Percentiles rank a stretch among this genome's conserved stretches.
phyloP scores from a whole-genome alignment of 2,113 vertebrate genomes.

The Crocuta crocuta region DNA sequence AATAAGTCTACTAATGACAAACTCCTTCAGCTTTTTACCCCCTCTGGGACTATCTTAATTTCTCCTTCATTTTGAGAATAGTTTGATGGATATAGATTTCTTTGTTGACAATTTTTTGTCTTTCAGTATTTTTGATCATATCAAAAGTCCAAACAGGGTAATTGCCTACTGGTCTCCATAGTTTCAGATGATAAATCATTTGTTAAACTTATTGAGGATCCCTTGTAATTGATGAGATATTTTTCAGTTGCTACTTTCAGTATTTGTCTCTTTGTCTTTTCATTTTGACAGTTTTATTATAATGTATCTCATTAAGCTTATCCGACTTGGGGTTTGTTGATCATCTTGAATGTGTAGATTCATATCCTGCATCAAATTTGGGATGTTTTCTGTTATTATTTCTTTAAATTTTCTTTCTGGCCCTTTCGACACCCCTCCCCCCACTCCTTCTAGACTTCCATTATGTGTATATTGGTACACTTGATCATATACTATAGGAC shows the following conservation, averaged over 20 bases:
- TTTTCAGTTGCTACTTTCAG: too few relatives aligned
- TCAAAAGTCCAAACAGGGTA: too few relatives aligned
- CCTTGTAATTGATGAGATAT: too few relatives aligned
- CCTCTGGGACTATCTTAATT: not conserved
- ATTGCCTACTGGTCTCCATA: not conserved
- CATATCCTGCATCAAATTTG: not conserved
- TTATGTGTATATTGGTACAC: not conserved
- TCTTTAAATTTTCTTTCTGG: not conserved
- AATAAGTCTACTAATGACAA: not conserved
- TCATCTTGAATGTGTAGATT: not conserved
- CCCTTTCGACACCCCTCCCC: not conserved
- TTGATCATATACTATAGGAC: not conserved
- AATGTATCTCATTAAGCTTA: not conserved
- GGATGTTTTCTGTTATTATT: not conserved
- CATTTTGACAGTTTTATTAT: too few relatives aligned
- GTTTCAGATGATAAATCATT: too few relatives aligned
- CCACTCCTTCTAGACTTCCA: not conserved
- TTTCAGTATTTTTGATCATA: not conserved
- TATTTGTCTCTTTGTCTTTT: too few relatives aligned
- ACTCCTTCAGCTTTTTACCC: not conserved
- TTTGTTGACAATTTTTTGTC: not conserved
- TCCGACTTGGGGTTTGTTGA: not conserved
- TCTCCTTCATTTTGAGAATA: not conserved
- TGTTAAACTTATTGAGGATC: too few relatives aligned
- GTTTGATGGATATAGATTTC: not conserved